Base-by-base conservation (phyloP, 2,888 invertebrate species). In the Unio pictorum region DNA sequence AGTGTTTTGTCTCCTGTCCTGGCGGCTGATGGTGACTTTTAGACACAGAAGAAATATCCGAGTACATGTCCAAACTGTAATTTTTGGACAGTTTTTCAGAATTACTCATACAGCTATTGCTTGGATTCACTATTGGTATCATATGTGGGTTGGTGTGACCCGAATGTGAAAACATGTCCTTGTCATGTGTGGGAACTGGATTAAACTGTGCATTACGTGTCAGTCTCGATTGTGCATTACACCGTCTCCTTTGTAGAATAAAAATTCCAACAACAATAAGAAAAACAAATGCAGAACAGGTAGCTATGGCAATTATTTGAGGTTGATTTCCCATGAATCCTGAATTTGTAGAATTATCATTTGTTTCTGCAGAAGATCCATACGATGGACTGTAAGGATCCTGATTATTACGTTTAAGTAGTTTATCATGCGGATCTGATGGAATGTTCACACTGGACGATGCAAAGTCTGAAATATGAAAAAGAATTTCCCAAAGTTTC, bases 1-100 rank as follows among this genome's bases (percentile, higher is more conserved):
- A 57, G 34, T 73, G 76, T 64, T 77, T 78, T 45, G 69, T 69
- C 26, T 67, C 68, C 30, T 74, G 82, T 45, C 66, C 71, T n/a
- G 59, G 77, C 62, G 79, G 81, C 59, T 81, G 81, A 64, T 82
- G 81, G 66, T 85, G 85, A 68, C 81, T 81, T 55, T 84, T 79
- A 4, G 86, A 86, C 20, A 85, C 85, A 1, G 86, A 86, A 30
- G 86, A 86, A 72, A 86, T 85, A 75, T 86, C 86, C 56, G 86
- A 84, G 71, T 84, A 84, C 64, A 84, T 83, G 72, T 86, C 86
- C 63, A 83, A 71, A 70, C 81, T 83, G 61, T 82, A 84, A 28
- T 83, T 84, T 72, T 82, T 84, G 18, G 84, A 80, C 61, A 81
- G 56, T 74, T 80, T 81, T 56, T 84, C 86, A 58, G 69, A 66